phyloP scores from a whole-genome alignment of 2,888 invertebrate species.

The Galerucella pusilla region DNA sequence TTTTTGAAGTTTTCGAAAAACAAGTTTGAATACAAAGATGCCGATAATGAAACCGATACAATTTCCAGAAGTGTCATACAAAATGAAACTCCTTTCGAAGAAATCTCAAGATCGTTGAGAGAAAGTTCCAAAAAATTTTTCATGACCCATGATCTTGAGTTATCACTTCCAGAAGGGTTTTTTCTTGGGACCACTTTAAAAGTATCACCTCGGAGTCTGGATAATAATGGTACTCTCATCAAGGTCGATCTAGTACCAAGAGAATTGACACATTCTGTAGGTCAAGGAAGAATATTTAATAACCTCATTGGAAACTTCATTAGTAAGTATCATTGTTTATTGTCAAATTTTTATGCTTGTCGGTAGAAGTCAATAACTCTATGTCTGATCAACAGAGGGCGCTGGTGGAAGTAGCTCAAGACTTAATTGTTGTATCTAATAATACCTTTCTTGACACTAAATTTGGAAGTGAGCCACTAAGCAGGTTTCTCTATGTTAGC shows the following conservation, averaged over 20 bases:
- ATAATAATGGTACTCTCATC: conserved; percentile 80
- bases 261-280: conserved; percentile 50
- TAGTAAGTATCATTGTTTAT: conserved; percentile 67
- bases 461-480: too few species aligned
- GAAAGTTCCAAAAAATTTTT: conserved; percentile 75
- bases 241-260: conserved; percentile 78
- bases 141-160: conserved; percentile 80
- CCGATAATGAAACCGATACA: conserved; percentile 60
- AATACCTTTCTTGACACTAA: neutral
- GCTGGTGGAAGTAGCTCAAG: neutral
- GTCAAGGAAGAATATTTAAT: conserved; percentile 71
- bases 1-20: conserved; percentile 67
- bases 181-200: conserved; percentile 80
- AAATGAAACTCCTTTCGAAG: conserved; percentile 73
- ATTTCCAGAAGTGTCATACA: conserved; percentile 59
- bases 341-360: neutral
- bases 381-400: neutral
- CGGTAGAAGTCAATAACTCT: neutral
- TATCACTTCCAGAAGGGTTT: conserved; percentile 77
- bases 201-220: conserved; percentile 79
- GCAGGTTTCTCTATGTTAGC: too few species aligned
- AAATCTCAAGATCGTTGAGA: conserved; percentile 78
- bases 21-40: conserved; percentile 54
- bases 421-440: neutral
- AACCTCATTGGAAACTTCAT: conserved; percentile 70